Conservation (phyloP, 2,888 invertebrate genomes). For the Craniophora ligustri region DNA sequence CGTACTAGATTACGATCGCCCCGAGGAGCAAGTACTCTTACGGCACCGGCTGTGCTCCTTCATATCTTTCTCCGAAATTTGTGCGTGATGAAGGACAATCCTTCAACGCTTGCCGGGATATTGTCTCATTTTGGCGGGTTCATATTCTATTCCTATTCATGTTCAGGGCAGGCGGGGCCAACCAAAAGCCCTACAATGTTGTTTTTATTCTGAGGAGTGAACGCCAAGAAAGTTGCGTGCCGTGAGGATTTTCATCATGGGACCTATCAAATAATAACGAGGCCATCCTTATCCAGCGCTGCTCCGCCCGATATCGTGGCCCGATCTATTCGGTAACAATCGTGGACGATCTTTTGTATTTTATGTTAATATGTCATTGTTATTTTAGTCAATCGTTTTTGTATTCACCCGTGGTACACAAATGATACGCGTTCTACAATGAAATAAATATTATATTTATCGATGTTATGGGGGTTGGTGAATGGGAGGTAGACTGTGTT, state of each 20-base stretch:
- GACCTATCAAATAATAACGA: slow-evolving; percentile 86
- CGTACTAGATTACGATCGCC: slow-evolving; percentile 70
- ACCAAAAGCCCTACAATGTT: slow-evolving; percentile 79
- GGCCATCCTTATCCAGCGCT: slow-evolving; percentile 76
- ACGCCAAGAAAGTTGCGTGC: slow-evolving; percentile 85
- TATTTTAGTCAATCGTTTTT: slow-evolving; percentile 71
- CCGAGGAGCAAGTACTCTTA: slow-evolving; percentile 48
- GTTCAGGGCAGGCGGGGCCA: slow-evolving; percentile 68
- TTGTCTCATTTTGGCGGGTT: slow-evolving; percentile 74
- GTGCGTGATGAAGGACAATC: slow-evolving; percentile 84
- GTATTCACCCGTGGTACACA: slow-evolving; percentile 63
- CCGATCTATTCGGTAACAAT: slow-evolving; percentile 77
- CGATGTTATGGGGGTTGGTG: slow-evolving; percentile 43
- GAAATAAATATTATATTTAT: slow-evolving; percentile 53
- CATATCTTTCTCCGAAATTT: slow-evolving; percentile 65
- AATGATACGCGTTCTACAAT: slow-evolving; percentile 50
- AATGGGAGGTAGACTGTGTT: slow-evolving; percentile 39
- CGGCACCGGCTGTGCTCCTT: slow-evolving; percentile 41
- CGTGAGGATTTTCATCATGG: slow-evolving; percentile 83
- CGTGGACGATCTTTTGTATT: slow-evolving; percentile 78
- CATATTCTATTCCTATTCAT: slow-evolving; percentile 81
- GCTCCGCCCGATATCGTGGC: slow-evolving; percentile 75
- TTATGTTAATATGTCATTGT: slow-evolving; percentile 77
- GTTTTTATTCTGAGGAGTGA: slow-evolving; percentile 84
- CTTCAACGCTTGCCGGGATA: slow-evolving; percentile 78